A percentile compares a stretch with the other conserved stretches of the same genome.
phyloP scores from a whole-genome alignment of 2,113 vertebrate genomes.

The Zosterops pallidus region DNA sequence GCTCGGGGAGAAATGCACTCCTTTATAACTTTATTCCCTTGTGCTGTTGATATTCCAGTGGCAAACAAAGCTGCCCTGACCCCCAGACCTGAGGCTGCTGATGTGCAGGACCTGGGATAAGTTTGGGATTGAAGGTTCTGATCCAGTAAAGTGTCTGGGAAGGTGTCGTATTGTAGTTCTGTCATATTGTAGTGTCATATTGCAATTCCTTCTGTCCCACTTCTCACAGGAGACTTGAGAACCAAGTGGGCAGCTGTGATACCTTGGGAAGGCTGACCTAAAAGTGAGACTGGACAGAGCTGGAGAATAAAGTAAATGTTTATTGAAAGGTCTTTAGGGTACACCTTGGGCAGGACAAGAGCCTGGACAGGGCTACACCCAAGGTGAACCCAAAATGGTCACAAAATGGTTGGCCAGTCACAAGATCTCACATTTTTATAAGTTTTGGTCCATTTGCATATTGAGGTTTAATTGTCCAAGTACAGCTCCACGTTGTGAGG shows the following conservation, averaged over 20 bases:
- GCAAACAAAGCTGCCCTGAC: neutral
- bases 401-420: too few species aligned
- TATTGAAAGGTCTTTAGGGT: too few species aligned
- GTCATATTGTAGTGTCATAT: neutral
- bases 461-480: too few species aligned
- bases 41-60: neutral
- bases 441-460: too few species aligned
- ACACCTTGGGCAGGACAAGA: too few species aligned
- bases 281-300: too few species aligned
- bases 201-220: neutral
- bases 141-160: neutral
- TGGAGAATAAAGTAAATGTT: too few species aligned
- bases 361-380: too few species aligned
- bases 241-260: neutral
- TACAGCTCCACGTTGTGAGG: too few species aligned
- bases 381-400: too few species aligned
- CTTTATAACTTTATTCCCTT: neutral
- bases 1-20: constrained; percentile 15
- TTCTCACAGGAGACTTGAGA: neutral
- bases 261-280: too few species aligned
- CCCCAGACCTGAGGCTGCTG: rapidly evolving
- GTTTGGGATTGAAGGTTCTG: neutral
- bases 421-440: too few species aligned
- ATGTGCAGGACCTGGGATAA: rapidly evolving
- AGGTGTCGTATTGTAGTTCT: neutral